Base-by-base conservation (phyloP, 1,140 invertebrate species). In the Scaptomyza graminum region DNA sequence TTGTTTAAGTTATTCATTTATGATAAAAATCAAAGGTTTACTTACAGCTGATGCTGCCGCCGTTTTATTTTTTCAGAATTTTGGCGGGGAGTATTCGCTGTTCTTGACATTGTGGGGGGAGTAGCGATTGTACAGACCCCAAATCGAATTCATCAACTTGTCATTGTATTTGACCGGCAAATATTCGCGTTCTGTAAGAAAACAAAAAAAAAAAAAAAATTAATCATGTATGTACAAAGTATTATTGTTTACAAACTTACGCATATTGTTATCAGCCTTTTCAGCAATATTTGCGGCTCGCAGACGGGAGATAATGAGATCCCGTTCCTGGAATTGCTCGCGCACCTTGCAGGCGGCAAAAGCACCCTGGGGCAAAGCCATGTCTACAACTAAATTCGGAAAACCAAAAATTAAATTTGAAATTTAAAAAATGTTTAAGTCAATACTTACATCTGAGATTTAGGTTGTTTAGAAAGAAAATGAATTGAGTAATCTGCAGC, bases 111-210 rank as follows among this genome's bases (percentile, higher is more conserved):
- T 97, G 82, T 97, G 96, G 2, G 96, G 95, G 0, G 96, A 96
- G 85, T 96, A 96, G 46, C 95, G 94, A 90, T 97, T 97, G 93
- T 97, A 97, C 54, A 95, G 92, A 8, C 96, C 96, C 96, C 96
- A 97, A 90, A 97, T 97, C 87, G 95, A 96, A 90, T 97, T 97
- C 96, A 97, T 97, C 76, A 97, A 83, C 89, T 97, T 97, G 90
- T 95, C 95, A 91, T 95, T 97, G 91, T 97, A 97, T 78, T 96
- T 95, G 37, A 94, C 89, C 1, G 95, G 95, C 4, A 93, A 92
- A 41, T 93, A 88, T 69, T 94, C 93, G 51, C 90, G 79, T 31
- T 91, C 93, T 94, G 8, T 80, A 83, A 43, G 37, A 37, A 8
- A 37, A 37, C 8, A 3, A 31, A 2, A 34, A 6, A 6, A 7